Conservation (phyloP, 2,797 vertebrate genomes). For the Alectoris magna region DNA sequence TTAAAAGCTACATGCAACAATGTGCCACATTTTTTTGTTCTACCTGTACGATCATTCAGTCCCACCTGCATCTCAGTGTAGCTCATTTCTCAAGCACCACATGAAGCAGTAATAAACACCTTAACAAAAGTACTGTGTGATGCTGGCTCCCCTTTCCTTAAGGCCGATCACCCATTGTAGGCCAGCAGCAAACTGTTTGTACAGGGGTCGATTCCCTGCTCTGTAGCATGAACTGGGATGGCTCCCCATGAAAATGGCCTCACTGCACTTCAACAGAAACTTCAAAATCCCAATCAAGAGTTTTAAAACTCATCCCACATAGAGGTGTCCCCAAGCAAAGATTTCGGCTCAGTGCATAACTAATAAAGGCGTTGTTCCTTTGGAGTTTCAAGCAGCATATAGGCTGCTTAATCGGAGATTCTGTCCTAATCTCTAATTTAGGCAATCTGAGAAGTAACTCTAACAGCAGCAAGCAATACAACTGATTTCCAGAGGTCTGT, state of each 20-base stretch:
- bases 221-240: background rate
- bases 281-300: background rate
- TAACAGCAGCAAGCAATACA: constrained; percentile 33
- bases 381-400: background rate
- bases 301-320: background rate
- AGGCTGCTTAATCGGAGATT: constrained; percentile 34
- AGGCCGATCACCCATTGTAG: background rate
- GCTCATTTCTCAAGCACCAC: background rate
- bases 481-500: constrained; percentile 18
- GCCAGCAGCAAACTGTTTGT: background rate
- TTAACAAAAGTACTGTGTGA: background rate
- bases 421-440: constrained; percentile 5
- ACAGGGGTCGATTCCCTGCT: background rate
- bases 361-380: background rate
- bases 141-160: background rate
- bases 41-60: background rate
- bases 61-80: background rate
- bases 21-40: background rate
- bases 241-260: background rate
- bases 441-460: background rate
- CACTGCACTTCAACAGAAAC: background rate
- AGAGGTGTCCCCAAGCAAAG: background rate
- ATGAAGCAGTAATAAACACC: background rate
- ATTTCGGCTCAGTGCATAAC: background rate
- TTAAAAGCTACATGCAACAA: background rate